These are phyloP conservation scores for Siphonodentalium dalli DNA, from an alignment of 2,888 invertebrate species.

Conservation along the genomic window DNA sequence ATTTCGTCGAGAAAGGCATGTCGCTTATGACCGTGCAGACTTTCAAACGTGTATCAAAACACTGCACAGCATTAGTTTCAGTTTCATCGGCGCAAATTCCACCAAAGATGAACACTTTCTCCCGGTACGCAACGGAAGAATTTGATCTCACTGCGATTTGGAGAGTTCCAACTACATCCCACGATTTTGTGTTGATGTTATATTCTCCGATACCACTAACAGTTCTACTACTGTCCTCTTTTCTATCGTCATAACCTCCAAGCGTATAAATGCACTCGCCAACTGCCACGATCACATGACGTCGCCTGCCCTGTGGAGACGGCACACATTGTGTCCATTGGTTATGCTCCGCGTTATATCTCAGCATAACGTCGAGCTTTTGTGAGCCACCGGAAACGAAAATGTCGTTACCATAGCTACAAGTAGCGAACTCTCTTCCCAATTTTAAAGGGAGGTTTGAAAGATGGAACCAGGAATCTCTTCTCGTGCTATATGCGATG, in stretches of 20 bases:
- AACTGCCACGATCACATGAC: slow-evolving; percentile 45
- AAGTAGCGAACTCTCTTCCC: slow-evolving; percentile 39
- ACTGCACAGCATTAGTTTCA: slow-evolving; percentile 42
- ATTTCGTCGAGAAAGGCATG: slow-evolving; percentile 38
- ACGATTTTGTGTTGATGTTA: slow-evolving; percentile 34
- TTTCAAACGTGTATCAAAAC: slow-evolving; percentile 38
- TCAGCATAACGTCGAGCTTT: slow-evolving; percentile 33
- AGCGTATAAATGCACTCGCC: slow-evolving; percentile 41
- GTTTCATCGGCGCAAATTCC: slow-evolving; percentile 38
- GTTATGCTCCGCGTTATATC: slow-evolving; percentile 39
- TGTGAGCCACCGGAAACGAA: slow-evolving; percentile 45
- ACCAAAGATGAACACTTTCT: slow-evolving; percentile 44
- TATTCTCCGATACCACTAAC: slow-evolving; percentile 39
- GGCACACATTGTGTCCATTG: slow-evolving; percentile 41
- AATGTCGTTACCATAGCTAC: slow-evolving; percentile 43
- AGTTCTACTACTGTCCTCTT: slow-evolving; percentile 35
- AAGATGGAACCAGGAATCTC: slow-evolving; percentile 37
- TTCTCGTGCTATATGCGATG: slow-evolving; percentile 38
- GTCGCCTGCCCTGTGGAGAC: slow-evolving; percentile 37
- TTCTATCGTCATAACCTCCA: slow-evolving; percentile 45
- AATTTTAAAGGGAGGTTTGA: slow-evolving; percentile 36
- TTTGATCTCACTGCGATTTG: slow-evolving; percentile 35
- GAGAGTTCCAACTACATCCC: slow-evolving; percentile 34
- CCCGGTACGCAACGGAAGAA: slow-evolving; percentile 40
- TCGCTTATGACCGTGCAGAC: slow-evolving; percentile 32